A percentile compares a stretch with the other conserved stretches of the same genome.
These are phyloP conservation scores for Anguilla marmorata DNA, from an alignment of 2,797 vertebrate genomes.

Conservation along the genomic window DNA sequence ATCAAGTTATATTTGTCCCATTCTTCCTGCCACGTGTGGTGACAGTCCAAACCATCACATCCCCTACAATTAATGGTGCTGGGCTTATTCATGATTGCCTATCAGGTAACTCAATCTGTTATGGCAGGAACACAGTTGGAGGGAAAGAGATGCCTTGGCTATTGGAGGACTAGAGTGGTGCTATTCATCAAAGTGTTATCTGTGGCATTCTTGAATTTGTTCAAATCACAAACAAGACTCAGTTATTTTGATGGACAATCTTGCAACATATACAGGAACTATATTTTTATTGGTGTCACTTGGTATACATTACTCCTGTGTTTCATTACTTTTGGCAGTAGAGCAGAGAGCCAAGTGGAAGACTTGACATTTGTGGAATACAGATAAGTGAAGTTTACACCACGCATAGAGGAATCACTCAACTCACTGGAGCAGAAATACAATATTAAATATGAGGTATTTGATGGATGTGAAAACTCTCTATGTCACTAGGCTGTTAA, in stretches of 20 bases:
- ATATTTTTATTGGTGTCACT: slow-evolving; percentile 43
- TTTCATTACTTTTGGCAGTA: slow-evolving; percentile 46
- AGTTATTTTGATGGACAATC: slow-evolving; percentile 53
- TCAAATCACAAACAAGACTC: slow-evolving; percentile 64
- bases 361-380: slow-evolving; percentile 40
- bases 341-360: slow-evolving; percentile 30
- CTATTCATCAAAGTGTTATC: slow-evolving; percentile 67
- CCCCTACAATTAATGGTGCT: slow-evolving; percentile 34
- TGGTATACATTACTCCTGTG: slow-evolving; percentile 26
- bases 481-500: slow-evolving; percentile 35
- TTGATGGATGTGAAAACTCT: slow-evolving; percentile 43
- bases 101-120: slow-evolving; percentile 65
- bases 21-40: slow-evolving; percentile 22
- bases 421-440: slow-evolving; percentile 42
- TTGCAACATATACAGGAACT: slow-evolving; percentile 49
- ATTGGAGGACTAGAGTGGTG: slow-evolving; percentile 47
- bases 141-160: slow-evolving; percentile 55
- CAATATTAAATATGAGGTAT: slow-evolving; percentile 42
- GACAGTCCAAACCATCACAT: background rate
- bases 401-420: slow-evolving; percentile 38
- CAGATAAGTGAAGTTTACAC: slow-evolving; percentile 32
- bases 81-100: slow-evolving; percentile 51
- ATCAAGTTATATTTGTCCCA: slow-evolving; percentile 7
- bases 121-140: slow-evolving; percentile 49
- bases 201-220: slow-evolving; percentile 56